A percentile compares a stretch with the other conserved stretches of the same genome.
phyloP scores from a whole-genome alignment of 2,113 vertebrate species.

The Chascanopsetta lugubris region DNA sequence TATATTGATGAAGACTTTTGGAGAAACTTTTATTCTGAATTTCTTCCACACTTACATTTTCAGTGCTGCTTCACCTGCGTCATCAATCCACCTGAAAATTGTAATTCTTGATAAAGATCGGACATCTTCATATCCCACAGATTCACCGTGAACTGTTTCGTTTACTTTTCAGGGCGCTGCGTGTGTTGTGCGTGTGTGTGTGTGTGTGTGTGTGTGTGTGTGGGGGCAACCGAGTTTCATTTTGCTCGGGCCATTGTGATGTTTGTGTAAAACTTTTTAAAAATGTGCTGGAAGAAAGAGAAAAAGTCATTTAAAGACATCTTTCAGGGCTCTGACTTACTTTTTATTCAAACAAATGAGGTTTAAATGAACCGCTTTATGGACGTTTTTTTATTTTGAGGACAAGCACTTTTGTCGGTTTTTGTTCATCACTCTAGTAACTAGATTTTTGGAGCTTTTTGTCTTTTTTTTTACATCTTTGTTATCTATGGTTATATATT shows the following conservation, averaged over 20 bases:
- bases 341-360: too few relatives aligned
- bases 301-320: background rate
- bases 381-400: constrained; percentile 15
- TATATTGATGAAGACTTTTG: too few relatives aligned
- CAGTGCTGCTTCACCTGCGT: constrained; percentile 24
- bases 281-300: background rate
- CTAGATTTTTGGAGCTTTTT: constrained; percentile 13
- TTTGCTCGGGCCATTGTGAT: constrained; percentile 56
- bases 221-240: too few relatives aligned
- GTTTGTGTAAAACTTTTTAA: constrained; percentile 18
- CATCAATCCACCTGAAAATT: constrained; percentile 9
- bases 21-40: too few relatives aligned
- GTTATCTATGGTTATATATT: constrained; percentile 15
- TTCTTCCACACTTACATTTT: constrained; percentile 11
- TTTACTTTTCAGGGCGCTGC: constrained; percentile 17
- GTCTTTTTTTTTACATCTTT: constrained; percentile 20
- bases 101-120: background rate
- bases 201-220: too few relatives aligned
- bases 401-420: constrained; percentile 40
- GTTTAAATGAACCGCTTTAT: constrained; percentile 3
- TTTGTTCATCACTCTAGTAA: constrained; percentile 6
- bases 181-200: too few relatives aligned
- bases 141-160: constrained; percentile 7
- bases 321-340: constrained; percentile 3
- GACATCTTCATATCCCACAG: background rate